These are phyloP conservation scores for Bombus difficillimus DNA, from an alignment of 1,140 invertebrate species.

Conservation along the genomic window DNA sequence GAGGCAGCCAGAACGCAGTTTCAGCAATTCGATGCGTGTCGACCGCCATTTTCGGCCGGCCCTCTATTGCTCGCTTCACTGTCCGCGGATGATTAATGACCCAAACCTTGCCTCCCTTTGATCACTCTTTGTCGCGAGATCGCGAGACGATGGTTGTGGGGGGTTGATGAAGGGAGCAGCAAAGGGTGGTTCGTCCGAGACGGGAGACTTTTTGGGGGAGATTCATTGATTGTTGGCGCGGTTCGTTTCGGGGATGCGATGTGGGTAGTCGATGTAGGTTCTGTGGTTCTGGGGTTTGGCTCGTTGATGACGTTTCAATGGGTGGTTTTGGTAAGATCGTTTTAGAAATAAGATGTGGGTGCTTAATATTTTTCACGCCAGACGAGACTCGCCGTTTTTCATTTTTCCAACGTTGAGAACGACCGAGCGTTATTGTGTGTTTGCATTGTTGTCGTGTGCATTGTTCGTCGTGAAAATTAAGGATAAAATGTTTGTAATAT, in stretches of 20 bases:
- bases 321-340: too few relatives aligned
- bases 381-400: too few relatives aligned
- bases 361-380: too few relatives aligned
- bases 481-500: too few relatives aligned
- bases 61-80: conserved; percentile 23
- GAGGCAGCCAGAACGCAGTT: conserved; percentile 41
- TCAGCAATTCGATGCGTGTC: conserved; percentile 49
- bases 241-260: neutral
- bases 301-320: neutral
- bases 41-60: conserved; percentile 63
- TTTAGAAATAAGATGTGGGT: too few relatives aligned
- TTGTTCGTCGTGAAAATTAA: too few relatives aligned
- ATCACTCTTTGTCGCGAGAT: neutral
- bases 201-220: neutral
- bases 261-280: too few relatives aligned
- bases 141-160: neutral
- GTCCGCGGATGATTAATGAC: conserved; percentile 41
- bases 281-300: neutral
- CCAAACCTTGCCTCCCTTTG: neutral
- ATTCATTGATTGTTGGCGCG: neutral
- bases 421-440: too few relatives aligned
- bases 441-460: too few relatives aligned
- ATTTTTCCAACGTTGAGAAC: too few relatives aligned
- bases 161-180: neutral
- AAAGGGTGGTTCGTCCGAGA: neutral